Evolutionary conservation across 2,797 vertebrate genomes (phyloP), one percentile per base, ranked within the genome.

Genomic region (Echeneis naucrates): DNA sequence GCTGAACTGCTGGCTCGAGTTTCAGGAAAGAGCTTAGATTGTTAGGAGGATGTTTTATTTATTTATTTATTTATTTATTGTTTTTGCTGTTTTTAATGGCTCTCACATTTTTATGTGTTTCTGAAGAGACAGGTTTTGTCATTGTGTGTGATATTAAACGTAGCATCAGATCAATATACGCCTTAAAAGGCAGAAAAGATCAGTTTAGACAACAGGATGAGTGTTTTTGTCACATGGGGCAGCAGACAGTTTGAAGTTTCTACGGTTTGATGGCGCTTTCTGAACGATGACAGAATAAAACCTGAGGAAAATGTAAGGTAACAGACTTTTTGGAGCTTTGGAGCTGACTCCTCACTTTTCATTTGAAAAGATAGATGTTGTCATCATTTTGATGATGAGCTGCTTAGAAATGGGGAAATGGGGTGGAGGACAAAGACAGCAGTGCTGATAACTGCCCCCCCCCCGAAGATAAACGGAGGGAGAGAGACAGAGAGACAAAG

Each of bases 401-500:
- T 42, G 38, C 4, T 11, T 2, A n/a, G n/a, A n/a, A n/a, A n/a
- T 17, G 40, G 48, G 35, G n/a, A 37, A 38, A 38, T 48, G 45
- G 13, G 47, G 45, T 23, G 21, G 23, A 24, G 47, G 47, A 51
- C 23, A 16, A 38, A 63, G 35, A 68, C 61, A 44, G n/a, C 47
- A 44, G 35, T 5, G 1, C 40, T 35, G 1, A 19, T 11, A 32
- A 35, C 27, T 14, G 19, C 16, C 17, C 35, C 10, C 55, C 63
- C 68, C n/a, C n/a, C n/a, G n/a, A 72, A 48, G 65, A 79, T n/a
- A 63, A 68, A 42, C 4, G 37, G 55, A 45, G 48, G 45, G 50
- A 47, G 51, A 48, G n/a, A 51, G 35, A 66, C 38, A 27, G 68
- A 65, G 51, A 71, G 52, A 82, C 45, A 73, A 89, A 86, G 86